These are phyloP conservation scores for Nothobranchius kuhntae DNA, from an alignment of 2,113 vertebrate genomes.

Conservation along the genomic window DNA sequence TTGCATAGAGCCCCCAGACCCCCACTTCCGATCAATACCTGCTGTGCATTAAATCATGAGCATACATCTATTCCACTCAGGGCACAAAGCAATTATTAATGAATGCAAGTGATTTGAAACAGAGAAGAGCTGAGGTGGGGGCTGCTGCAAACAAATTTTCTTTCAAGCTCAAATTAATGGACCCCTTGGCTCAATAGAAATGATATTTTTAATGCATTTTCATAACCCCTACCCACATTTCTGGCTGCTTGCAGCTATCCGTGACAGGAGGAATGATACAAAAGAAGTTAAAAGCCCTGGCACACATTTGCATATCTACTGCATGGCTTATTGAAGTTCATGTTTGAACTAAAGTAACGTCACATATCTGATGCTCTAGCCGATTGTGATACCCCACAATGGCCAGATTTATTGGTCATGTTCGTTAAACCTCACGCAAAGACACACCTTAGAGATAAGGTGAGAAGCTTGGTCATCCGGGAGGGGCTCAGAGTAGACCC, in stretches of 20 bases:
- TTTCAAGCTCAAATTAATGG: constrained; percentile 66
- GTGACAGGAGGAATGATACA: neutral
- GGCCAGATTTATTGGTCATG: too few species aligned
- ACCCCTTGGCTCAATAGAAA: constrained; percentile 61
- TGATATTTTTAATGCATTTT: constrained; percentile 58
- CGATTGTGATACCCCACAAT: too few species aligned
- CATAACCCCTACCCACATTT: constrained; percentile 40
- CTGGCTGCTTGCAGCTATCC: constrained; percentile 9
- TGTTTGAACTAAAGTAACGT: too few species aligned
- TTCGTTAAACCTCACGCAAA: too few species aligned
- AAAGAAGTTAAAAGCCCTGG: neutral
- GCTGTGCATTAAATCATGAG: constrained; percentile 64
- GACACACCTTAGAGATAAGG: too few species aligned
- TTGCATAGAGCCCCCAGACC: constrained; percentile 39
- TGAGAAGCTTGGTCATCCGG: too few species aligned
- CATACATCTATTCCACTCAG: constrained; percentile 48
- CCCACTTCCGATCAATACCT: constrained; percentile 58
- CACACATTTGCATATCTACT: too few species aligned
- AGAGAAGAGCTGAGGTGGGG: constrained; percentile 30
- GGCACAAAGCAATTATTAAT: constrained; percentile 71
- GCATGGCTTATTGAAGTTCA: too few species aligned
- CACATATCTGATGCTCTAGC: too few species aligned
- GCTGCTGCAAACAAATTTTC: constrained; percentile 50
- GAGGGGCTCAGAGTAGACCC: too few species aligned
- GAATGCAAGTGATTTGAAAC: constrained; percentile 57